Base-by-base conservation (phyloP, 2,888 invertebrate genomes). In the Camponotus fellah region DNA sequence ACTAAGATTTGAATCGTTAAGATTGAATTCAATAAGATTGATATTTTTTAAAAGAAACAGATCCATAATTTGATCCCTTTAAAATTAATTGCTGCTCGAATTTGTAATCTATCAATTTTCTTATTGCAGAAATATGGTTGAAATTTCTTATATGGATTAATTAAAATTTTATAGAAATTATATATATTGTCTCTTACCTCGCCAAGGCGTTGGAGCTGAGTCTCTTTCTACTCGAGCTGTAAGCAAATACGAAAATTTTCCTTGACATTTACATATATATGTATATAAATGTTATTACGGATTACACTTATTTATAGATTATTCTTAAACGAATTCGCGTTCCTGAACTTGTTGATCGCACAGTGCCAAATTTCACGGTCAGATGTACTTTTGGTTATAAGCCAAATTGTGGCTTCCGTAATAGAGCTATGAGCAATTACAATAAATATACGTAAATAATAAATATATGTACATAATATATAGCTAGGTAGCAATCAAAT, bases 121-220 rank as follows among this genome's bases (percentile, higher is more conserved):
- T 17, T 64, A 32, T 9, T n/a, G 10, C 8, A 64, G 17, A 4
- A 64, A 26, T 5, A 64, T 64, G 3, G 12, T 43, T 43, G 43
- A 53, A 69, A n/a, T 40, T 21, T 4, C 21, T 65, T 65, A 65
- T 40, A 12, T 3, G 32, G 14, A 62, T 32, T 14, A 34, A 62
- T 62, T 62, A 21, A 1, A 66, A n/a, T 49, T 1, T 32, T 21
- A n/a, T 32, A 75, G 0, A 9, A 14, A 40, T 75, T 12, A 10
- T 2, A 8, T 5, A 43, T 5, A 37, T 37, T 58, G 60, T 37
- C 74, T 53, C 95, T 96, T 96, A 98, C 98, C 97, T 98, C 92
- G 98, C 98, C 96, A 98, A 96, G 94, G 98, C 98, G 96, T 97
- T 98, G 93, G 98, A 97, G 94, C 98, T 97, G 91, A 98, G 96